Evolutionary conservation across 1,140 invertebrate species (phyloP).

Genomic region (Laodelphax striatellus): DNA sequence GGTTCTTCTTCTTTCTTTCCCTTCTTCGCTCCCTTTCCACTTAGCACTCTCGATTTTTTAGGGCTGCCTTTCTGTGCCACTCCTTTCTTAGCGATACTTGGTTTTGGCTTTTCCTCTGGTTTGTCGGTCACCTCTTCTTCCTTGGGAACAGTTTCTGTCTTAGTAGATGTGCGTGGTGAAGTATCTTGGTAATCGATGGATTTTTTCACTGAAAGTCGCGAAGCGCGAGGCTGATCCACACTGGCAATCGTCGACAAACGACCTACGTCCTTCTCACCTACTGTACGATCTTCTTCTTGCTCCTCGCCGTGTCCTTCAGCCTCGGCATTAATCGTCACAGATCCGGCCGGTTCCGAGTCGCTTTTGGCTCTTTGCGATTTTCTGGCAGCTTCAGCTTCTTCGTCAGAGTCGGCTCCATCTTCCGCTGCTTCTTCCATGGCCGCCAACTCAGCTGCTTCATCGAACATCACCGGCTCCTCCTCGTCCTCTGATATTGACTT

Average conservation of each 20-base stretch:
- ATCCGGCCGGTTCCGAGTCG: not conserved
- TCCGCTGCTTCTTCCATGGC: not conserved
- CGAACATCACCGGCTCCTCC: not conserved
- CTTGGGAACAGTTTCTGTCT: not conserved
- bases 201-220: too few relatives aligned
- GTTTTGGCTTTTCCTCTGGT: not conserved
- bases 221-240: too few relatives aligned
- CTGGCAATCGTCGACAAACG: too few relatives aligned
- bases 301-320: not conserved
- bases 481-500: constrained; percentile 13
- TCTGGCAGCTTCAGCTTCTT: constrained; percentile 10
- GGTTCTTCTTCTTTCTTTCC: constrained; percentile 5
- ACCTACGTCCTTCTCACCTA: too few relatives aligned
- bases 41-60: not conserved
- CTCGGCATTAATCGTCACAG: not conserved
- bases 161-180: too few relatives aligned
- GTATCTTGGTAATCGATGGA: too few relatives aligned
- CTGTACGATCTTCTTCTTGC: not conserved
- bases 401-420: not conserved
- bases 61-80: not conserved
- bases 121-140: not conserved
- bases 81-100: not conserved
- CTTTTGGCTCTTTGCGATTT: not conserved
- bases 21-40: not conserved
- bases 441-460: not conserved